Evolutionary conservation across 2,888 invertebrate genomes (phyloP).

Genomic region (Flexamia atlantica): DNA sequence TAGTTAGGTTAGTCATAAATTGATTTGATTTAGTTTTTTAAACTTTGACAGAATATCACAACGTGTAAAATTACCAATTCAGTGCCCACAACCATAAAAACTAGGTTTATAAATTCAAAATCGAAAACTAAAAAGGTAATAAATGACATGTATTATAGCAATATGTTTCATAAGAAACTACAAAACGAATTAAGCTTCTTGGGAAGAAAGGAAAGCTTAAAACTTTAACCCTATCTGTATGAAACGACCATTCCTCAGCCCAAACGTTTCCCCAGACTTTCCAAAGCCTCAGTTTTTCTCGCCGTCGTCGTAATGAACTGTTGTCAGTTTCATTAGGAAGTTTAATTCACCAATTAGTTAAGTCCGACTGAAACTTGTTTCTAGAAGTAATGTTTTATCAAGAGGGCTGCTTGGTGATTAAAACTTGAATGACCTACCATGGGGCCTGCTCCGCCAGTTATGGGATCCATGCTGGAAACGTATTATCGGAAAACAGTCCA

Average conservation of each 20-base stretch:
- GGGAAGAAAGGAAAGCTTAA: too few relatives aligned
- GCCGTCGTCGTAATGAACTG: constrained; percentile 29
- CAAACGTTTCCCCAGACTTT: not conserved
- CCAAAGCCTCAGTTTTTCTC: constrained; percentile 11
- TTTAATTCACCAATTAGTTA: constrained; percentile 49
- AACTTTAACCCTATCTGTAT: too few relatives aligned
- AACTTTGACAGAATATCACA: too few relatives aligned
- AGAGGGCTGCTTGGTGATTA: constrained; percentile 5
- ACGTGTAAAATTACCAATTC: too few relatives aligned
- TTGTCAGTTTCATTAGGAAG: constrained; percentile 26
- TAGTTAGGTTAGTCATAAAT: too few relatives aligned
- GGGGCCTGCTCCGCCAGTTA: not conserved
- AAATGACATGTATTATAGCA: too few relatives aligned
- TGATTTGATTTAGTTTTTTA: too few relatives aligned
- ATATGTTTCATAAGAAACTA: too few relatives aligned
- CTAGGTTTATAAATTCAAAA: too few relatives aligned
- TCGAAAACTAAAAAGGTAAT: too few relatives aligned
- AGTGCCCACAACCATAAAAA: too few relatives aligned
- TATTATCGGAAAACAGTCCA: constrained; percentile 9
- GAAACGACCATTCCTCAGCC: constrained; percentile 5
- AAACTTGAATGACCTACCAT: not conserved
- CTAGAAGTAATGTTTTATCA: constrained; percentile 44
- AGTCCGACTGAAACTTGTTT: constrained; percentile 36
- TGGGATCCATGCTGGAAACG: not conserved
- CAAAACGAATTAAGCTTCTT: too few relatives aligned